Evolutionary conservation across 2,113 vertebrate species (phyloP), one percentile per base, ranked within the genome.

Genomic region (Lophura nycthemera): DNA sequence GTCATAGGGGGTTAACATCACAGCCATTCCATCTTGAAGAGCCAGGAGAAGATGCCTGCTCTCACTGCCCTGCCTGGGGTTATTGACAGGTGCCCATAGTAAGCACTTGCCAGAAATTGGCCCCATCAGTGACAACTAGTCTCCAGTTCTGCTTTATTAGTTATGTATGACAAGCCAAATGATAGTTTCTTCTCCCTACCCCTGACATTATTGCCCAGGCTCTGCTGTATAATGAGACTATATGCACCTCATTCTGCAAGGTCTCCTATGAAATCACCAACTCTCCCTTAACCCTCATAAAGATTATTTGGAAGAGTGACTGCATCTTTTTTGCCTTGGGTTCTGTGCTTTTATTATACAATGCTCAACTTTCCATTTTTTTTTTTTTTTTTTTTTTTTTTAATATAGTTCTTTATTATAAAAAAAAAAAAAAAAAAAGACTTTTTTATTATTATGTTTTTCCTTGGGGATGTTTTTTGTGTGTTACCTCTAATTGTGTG

Each of bases 391-490:
- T 54, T 52, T 63, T 90, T 22, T 56, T 76, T 77, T 95, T 90
- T 94, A 94, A 97, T 96, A 88, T 88, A 60, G 66, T 91, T 63
- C 70, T 88, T 96, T 92, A 93, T 94, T 96, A 92, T 95, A n/a
- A n/a, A 90, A 94, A 38, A 38, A 38, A 36, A 36, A 36, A 36
- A 36, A 38, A 90, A 94, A 90, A 88, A 83, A 75, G 25, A 40
- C 6, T 86, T 93, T 89, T 80, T 94, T 95, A 79, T 88, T 95
- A 95, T 89, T 88, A 84, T 82, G 36, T 13, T 92, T 92, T 77
- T 79, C 91, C 94, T 56, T 74, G 27, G 95, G 94, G 95, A 88
- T 77, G 6, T 52, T 81, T 91, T 96, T 48, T n/a, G n/a, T n/a
- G n/a, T n/a, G 93, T 95, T 95, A 48, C 38, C 12, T 95, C 72